Conservation (phyloP, 30 jellyfish, hydroid and myxozoan species). For the Rhopilema esculentum region DNA sequence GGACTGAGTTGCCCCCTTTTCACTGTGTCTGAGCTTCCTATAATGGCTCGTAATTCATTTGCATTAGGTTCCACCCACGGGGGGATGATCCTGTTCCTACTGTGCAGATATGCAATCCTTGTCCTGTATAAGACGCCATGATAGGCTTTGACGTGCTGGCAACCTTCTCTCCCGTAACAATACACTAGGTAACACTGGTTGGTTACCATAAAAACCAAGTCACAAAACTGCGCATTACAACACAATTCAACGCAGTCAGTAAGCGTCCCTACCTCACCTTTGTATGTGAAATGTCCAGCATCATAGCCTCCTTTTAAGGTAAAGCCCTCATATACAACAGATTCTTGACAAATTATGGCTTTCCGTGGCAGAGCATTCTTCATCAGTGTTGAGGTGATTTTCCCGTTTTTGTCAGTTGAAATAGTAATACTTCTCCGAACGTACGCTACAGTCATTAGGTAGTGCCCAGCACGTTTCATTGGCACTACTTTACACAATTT, state of each 20-base stretch:
- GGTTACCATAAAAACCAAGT: conserved; percentile 80
- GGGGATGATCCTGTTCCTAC: conserved; percentile 64
- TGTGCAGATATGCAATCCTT: conserved; percentile 78
- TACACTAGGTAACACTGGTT: conserved; percentile 84
- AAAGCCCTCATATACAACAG: conserved; percentile 77
- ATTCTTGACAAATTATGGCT: conserved; percentile 77
- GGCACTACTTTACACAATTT: conserved; percentile 74
- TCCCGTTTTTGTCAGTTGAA: conserved; percentile 29
- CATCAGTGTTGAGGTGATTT: conserved; percentile 6
- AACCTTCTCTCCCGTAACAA: conserved; percentile 83
- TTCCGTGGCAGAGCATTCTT: conserved; percentile 13
- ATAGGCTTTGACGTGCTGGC: conserved; percentile 71
- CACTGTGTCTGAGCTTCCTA: background rate
- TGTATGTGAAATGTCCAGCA: conserved; percentile 91
- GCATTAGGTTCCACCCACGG: conserved; percentile 44
- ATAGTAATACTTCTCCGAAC: conserved; percentile 57
- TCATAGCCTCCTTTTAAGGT: conserved; percentile 94
- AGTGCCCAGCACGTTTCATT: conserved; percentile 81
- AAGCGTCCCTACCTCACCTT: conserved; percentile 75
- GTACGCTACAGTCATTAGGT: conserved; percentile 74
- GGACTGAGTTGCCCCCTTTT: background rate
- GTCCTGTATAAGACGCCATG: conserved; percentile 73
- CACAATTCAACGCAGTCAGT: conserved; percentile 89
- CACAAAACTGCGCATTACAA: conserved; percentile 89
- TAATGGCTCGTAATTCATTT: conserved; percentile 24